Conservation (phyloP, 2,888 invertebrate genomes). For the Parascotia fuliginaria region DNA sequence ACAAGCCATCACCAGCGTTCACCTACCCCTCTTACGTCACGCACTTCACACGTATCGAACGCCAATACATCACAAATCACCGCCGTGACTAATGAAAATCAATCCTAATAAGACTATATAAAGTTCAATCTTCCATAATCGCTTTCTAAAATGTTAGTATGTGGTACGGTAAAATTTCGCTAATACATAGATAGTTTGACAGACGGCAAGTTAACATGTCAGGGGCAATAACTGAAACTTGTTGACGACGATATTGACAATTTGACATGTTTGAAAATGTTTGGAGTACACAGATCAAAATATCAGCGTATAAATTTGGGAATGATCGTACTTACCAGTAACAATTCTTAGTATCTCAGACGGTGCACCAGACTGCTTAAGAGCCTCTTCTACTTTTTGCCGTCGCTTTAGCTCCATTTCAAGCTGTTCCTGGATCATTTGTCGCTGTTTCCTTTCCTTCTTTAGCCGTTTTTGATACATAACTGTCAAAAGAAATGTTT, state of each 20-base stretch:
- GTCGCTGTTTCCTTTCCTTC: conserved; percentile 93
- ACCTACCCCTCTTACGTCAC: conserved; percentile 84
- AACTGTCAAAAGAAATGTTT: conserved; percentile 82
- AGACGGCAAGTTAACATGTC: conserved; percentile 85
- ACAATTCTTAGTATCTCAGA: conserved; percentile 92
- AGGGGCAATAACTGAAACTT: conserved; percentile 72
- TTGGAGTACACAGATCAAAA: neutral
- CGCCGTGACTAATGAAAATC: conserved; percentile 53
- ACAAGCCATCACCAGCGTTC: conserved; percentile 83
- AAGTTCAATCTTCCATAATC: conserved; percentile 56
- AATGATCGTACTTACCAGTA: conserved; percentile 86
- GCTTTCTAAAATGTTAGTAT: conserved; percentile 33
- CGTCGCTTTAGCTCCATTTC: conserved; percentile 92
- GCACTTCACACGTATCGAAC: conserved; percentile 71
- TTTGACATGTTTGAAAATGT: conserved; percentile 52
- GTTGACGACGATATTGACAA: conserved; percentile 73
- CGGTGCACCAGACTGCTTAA: conserved; percentile 91
- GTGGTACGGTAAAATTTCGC: conserved; percentile 50
- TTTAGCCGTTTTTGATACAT: conserved; percentile 95
- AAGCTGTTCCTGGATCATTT: conserved; percentile 94
- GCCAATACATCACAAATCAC: conserved; percentile 67
- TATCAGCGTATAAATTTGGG: neutral
- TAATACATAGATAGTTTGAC: conserved; percentile 78
- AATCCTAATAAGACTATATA: conserved; percentile 56
- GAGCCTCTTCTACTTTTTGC: conserved; percentile 92